Conservation (phyloP, 2,113 vertebrate genomes). For the Oryzias melastigma region DNA sequence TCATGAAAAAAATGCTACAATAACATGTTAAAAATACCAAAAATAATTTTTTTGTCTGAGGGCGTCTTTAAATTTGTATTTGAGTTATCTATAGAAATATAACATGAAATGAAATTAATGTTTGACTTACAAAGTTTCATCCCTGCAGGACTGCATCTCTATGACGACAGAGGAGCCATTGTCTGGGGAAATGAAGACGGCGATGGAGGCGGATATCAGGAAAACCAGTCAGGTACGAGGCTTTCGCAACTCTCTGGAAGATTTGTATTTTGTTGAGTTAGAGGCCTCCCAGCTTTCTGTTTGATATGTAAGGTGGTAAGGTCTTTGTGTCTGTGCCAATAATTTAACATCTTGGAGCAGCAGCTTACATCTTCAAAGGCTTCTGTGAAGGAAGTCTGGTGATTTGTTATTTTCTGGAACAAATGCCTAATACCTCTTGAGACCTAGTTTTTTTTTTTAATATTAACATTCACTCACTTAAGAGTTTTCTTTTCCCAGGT, state of each 20-base stretch:
- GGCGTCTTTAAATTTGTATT: too few relatives aligned
- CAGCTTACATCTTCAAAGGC: constrained; percentile 25
- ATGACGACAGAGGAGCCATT: constrained; percentile 75
- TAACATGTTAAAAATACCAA: too few relatives aligned
- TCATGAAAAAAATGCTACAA: too few relatives aligned
- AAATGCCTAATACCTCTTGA: constrained; percentile 7
- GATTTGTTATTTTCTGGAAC: constrained; percentile 23
- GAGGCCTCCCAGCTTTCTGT: constrained; percentile 39
- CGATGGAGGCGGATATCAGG: constrained; percentile 73
- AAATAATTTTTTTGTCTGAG: too few relatives aligned
- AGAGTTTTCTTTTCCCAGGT: constrained; percentile 57
- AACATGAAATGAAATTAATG: too few relatives aligned
- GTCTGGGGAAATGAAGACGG: constrained; percentile 69
- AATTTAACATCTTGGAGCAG: constrained; percentile 37
- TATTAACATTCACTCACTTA: constrained; percentile 15
- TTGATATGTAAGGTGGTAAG: constrained; percentile 62
- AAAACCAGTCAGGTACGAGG: constrained; percentile 73
- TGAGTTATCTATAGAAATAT: too few relatives aligned
- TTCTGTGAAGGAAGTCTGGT: not conserved
- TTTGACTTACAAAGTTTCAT: constrained; percentile 7
- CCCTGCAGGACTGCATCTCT: constrained; percentile 69
- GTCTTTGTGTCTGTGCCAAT: constrained; percentile 27
- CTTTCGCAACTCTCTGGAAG: constrained; percentile 39
- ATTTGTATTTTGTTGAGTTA: constrained; percentile 58
- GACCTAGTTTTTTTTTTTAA: not conserved